Base-by-base conservation (phyloP, 35 echinoderm and acorn worm genomes). In the Nesometra sesokonis region DNA sequence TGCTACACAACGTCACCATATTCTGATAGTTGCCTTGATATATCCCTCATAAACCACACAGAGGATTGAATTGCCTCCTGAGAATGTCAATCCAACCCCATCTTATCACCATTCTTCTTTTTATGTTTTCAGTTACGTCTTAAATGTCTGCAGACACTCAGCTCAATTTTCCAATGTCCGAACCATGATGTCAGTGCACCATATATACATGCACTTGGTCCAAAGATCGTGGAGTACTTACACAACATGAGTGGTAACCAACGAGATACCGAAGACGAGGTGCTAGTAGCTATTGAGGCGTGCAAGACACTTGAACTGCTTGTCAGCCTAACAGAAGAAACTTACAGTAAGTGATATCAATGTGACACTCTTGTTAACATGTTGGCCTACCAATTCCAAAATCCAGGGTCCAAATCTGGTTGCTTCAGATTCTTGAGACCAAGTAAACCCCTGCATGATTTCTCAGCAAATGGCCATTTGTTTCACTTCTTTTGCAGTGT, bases 301-400 rank as follows among this genome's bases (percentile, higher is more conserved):
- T 84, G 94, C n/a, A 88, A 87, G 78, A 88, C 86, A n/a, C 35
- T 99, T 9, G 96, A 99, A 81, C 80, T 94, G 17, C 80, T 99
- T 17, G 96, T 99, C 29, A 85, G 84, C 29, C 33, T 99, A 31
- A 99, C 96, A 3, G 96, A 99, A 82, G 96, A 99, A 32, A 37
- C 85, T 33, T 88, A 92, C 33, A 94, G 96, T 99, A 92, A 99
- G 96, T 94, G n/a, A n/a, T n/a, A n/a, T n/a, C n/a, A n/a, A n/a
- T n/a, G n/a, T n/a, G n/a, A n/a, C n/a, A n/a, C n/a, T n/a, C n/a
- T 13, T 67, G 52, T 67, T 67, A 67, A 13, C 13, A 67, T 67
- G 52, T 13, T 13, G 13, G n/a, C n/a, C n/a, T n/a, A n/a, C n/a
- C n/a, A n/a, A n/a, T n/a, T n/a, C n/a, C n/a, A n/a, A n/a, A n/a